Conservation (phyloP, 1,140 invertebrate genomes). For the Drosophila sucinea region DNA sequence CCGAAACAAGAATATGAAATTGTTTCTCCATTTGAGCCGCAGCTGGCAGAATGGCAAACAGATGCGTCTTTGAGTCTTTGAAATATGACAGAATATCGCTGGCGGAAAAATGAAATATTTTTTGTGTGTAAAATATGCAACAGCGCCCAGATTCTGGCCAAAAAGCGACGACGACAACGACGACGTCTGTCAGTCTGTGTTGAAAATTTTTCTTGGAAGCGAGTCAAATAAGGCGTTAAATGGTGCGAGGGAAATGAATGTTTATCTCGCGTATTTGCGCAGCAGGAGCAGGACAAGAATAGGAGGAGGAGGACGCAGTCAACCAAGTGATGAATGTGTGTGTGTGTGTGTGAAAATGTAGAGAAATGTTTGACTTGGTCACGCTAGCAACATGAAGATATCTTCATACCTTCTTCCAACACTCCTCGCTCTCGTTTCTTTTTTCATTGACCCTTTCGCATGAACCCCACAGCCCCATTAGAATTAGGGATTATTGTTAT, state of each 20-base stretch:
- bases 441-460: slow-evolving; percentile 29
- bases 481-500: slow-evolving; percentile 42
- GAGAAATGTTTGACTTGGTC: slow-evolving; percentile 34
- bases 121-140: slow-evolving; percentile 51
- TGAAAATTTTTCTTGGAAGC: slow-evolving; percentile 38
- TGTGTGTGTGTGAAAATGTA: slow-evolving; percentile 28
- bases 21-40: slow-evolving; percentile 37
- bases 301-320: no score
- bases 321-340: slow-evolving; percentile 23
- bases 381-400: slow-evolving; percentile 22
- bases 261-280: slow-evolving; percentile 22
- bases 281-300: background rate
- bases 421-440: background rate
- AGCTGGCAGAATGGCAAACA: slow-evolving; percentile 63
- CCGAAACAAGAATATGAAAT: slow-evolving; percentile 31
- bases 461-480: slow-evolving; percentile 32
- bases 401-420: background rate
- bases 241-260: slow-evolving; percentile 43
- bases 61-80: slow-evolving; percentile 38
- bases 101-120: slow-evolving; percentile 59
- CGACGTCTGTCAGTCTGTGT: slow-evolving; percentile 9
- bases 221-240: slow-evolving; percentile 44
- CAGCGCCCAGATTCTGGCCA: slow-evolving; percentile 32
- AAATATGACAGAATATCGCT: slow-evolving; percentile 32
- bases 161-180: slow-evolving; percentile 9